Conservation (phyloP, 1,140 invertebrate genomes). For the Telenomus remus region DNA sequence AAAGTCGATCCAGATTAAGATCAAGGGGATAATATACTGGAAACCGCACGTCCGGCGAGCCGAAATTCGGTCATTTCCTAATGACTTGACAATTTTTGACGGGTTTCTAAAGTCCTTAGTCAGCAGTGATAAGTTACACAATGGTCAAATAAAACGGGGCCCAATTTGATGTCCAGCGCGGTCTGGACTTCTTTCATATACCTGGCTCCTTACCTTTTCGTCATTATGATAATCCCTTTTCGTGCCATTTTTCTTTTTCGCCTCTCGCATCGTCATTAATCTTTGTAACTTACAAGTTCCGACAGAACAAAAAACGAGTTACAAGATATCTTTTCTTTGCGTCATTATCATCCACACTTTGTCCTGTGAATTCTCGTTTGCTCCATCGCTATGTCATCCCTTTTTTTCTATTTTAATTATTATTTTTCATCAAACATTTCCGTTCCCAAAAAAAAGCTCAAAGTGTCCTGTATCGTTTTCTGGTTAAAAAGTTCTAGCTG, state of each 20-base stretch:
- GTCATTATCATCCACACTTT: constrained; percentile 48
- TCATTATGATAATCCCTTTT: constrained; percentile 33
- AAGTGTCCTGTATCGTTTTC: too few species aligned
- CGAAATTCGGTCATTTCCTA: too few species aligned
- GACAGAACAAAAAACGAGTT: constrained; percentile 46
- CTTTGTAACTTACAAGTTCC: constrained; percentile 50
- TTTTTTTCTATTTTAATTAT: constrained; percentile 41
- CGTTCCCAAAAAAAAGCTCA: neutral
- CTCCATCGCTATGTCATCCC: constrained; percentile 50
- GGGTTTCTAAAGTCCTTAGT: too few species aligned
- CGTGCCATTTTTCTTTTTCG: constrained; percentile 32
- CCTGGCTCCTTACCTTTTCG: constrained; percentile 23
- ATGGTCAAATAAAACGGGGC: too few species aligned
- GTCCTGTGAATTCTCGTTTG: constrained; percentile 39
- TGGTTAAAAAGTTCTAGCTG: too few species aligned
- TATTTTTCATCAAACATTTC: neutral
- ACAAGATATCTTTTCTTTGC: constrained; percentile 53
- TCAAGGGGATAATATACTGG: too few species aligned
- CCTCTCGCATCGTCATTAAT: constrained; percentile 35
- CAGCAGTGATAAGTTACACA: too few species aligned
- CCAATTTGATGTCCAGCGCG: too few species aligned
- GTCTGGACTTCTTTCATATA: too few species aligned
- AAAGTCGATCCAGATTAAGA: too few species aligned
- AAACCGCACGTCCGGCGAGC: too few species aligned
- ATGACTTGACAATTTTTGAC: too few species aligned